phyloP scores from a whole-genome alignment of 1,140 invertebrate species.

The Musca vetustissima region DNA sequence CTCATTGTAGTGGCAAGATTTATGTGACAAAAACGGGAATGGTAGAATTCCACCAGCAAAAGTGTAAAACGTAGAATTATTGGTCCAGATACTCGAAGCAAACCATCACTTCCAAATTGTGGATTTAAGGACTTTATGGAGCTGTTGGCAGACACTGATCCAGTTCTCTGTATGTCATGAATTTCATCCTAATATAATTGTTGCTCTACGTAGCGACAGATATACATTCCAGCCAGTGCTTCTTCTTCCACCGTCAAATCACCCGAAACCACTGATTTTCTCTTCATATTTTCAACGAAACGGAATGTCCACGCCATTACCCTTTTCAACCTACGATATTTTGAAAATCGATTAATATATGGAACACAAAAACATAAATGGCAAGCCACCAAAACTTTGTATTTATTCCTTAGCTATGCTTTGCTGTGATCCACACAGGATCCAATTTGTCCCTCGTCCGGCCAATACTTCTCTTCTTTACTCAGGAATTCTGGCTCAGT shows the following conservation, averaged over 20 bases:
- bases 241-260: background rate
- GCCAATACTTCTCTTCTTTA: background rate
- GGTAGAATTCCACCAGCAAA: background rate
- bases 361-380: too few species aligned
- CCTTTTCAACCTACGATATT: slow-evolving; percentile 1
- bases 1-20: background rate
- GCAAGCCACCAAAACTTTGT: too few species aligned
- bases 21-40: background rate
- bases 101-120: background rate
- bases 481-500: background rate
- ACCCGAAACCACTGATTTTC: background rate
- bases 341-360: too few species aligned
- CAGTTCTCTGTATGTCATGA: background rate
- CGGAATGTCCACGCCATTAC: background rate
- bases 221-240: background rate
- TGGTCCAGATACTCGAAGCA: background rate
- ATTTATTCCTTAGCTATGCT: too few species aligned
- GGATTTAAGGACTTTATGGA: background rate
- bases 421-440: too few species aligned
- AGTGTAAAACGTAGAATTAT: background rate
- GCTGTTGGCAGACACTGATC: background rate
- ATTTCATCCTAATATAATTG: background rate
- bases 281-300: background rate
- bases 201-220: background rate
- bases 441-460: too few species aligned